Percentiles rank a stretch among this genome's conserved stretches.
phyloP scores from a whole-genome alignment of 2,888 invertebrate genomes.

The Tupiocoris notatus region DNA sequence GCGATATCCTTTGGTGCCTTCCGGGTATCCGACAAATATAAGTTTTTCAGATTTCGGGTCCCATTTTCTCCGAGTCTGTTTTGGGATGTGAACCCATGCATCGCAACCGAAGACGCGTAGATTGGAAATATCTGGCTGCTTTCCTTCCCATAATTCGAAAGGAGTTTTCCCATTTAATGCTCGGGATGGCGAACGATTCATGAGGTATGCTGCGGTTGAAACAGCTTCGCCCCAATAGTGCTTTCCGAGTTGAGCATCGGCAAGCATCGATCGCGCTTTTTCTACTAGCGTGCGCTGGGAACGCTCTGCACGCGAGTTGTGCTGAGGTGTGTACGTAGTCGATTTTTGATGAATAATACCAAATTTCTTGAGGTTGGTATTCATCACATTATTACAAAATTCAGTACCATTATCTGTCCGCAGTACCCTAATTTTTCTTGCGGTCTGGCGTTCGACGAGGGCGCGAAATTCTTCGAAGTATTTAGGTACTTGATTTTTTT shows the following conservation, averaged over 20 bases:
- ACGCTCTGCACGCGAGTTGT: constrained; percentile 45
- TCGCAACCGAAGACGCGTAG: constrained; percentile 32
- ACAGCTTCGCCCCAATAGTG: constrained; percentile 39
- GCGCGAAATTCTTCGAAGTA: constrained; percentile 44
- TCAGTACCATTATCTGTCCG: constrained; percentile 49
- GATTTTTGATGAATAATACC: constrained; percentile 43
- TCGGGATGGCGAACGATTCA: constrained; percentile 46
- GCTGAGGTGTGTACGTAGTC: constrained; percentile 44
- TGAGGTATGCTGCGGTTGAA: constrained; percentile 32
- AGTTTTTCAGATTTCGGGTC: constrained; percentile 50
- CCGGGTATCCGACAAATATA: constrained; percentile 21
- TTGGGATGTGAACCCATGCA: constrained; percentile 48
- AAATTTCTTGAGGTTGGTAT: constrained; percentile 45
- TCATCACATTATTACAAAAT: background rate
- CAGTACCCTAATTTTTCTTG: constrained; percentile 50
- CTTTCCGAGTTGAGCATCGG: constrained; percentile 41
- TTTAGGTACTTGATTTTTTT: constrained; percentile 45
- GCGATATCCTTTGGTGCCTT: background rate
- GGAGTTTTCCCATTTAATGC: constrained; percentile 48
- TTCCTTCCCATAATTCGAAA: constrained; percentile 50
- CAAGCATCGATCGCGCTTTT: constrained; percentile 44
- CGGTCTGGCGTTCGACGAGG: constrained; percentile 49
- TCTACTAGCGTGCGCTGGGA: constrained; percentile 47
- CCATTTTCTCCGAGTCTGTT: constrained; percentile 50
- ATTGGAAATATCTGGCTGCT: constrained; percentile 40